A percentile compares a stretch with the other conserved stretches of the same genome.
These are phyloP conservation scores for Hydrozoanthus tunicans DNA, from an alignment of 64 coral and sea anemone species.

Conservation along the genomic window DNA sequence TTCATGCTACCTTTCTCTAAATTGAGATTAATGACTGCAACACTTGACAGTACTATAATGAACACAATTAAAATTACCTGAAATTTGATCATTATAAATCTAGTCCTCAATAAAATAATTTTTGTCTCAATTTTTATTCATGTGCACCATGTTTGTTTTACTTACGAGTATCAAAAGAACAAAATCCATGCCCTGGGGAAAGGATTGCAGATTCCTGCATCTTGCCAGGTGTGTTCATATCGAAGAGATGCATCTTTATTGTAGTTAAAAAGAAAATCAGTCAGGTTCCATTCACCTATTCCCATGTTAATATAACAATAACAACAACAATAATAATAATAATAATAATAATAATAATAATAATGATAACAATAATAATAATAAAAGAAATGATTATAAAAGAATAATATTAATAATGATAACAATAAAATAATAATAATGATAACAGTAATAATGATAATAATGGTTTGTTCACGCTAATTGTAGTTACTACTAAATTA, in stretches of 20 bases:
- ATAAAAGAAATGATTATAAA: background rate
- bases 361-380: background rate
- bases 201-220: conserved; percentile 97
- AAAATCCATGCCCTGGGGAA: conserved; percentile 71
- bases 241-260: conserved; percentile 92
- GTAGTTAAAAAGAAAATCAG: background rate
- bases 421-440: no score
- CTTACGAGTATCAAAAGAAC: conserved; percentile 85
- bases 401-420: background rate
- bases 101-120: no score
- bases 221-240: conserved; percentile 95
- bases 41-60: no score
- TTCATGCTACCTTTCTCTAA: no score
- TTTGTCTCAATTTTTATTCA: no score
- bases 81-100: no score
- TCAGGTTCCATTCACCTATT: background rate
- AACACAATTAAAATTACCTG: no score
- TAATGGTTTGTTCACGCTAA: no score
- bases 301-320: background rate
- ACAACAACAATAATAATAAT: background rate
- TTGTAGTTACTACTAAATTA: no score
- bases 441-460: no score
- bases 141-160: background rate
- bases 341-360: background rate
- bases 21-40: no score